Base-by-base conservation (phyloP, 2,888 invertebrate genomes). In the Caenorhabditis panamensis region DNA sequence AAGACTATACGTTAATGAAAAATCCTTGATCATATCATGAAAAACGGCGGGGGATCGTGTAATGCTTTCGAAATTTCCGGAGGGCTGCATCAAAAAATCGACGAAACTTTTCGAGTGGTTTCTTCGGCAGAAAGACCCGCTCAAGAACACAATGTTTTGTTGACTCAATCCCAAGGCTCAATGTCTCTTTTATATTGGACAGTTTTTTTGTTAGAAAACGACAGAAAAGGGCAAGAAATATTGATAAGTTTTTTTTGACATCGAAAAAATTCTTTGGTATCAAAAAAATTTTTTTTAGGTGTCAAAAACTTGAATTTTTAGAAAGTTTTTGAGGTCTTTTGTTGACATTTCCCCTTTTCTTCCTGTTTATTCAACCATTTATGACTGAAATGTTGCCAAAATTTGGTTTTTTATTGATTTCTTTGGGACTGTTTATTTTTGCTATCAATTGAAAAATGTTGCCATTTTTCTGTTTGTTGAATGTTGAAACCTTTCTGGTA, bases 81-180 rank as follows among this genome's bases (percentile, higher is more conserved):
- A 6, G 31, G 4, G 31, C 4, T 4, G 31, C 4, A 31, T 6
- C 31, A 31, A 41, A 41, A 16, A 41, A 41, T 41, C 41, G 41
- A 31, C 41, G 41, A 47, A 47, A 47, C 18, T 47, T 47, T 18
- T 41, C 41, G 41, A 41, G 41, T 41, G 41, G 41, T 41, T 41
- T 41, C 41, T 22, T 24, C 28, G 59, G 51, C n/a, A 47, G 3
- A n/a, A 47, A 16, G 13, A 41, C n/a, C n/a, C n/a, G n/a, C n/a
- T n/a, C n/a, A 71, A 71, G 69, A 72, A 72, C 63, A 56, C 53
- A 71, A 44, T 54, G 54, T 62, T 62, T 20, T 72, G 63, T 72
- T 72, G 72, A 72, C 72, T 54, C 54, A 63, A 63, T 47, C 71
- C 51, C 3, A 20, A 1, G 28, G 63, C 72, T 72, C 72, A 72